Evolutionary conservation across 2,797 vertebrate species (phyloP).

Genomic region (Ctenopoma multispine): DNA sequence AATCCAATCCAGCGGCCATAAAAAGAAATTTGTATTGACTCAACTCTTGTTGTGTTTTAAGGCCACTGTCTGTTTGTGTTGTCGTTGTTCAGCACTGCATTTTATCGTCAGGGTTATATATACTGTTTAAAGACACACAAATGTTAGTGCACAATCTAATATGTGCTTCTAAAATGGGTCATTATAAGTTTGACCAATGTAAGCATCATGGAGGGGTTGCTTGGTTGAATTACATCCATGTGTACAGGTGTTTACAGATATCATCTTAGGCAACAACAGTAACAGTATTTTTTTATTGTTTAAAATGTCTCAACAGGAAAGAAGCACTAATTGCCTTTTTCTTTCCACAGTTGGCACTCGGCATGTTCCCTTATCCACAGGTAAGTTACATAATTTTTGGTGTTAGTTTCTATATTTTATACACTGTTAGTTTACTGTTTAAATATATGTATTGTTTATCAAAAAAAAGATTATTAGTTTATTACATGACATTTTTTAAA

Average conservation of each 20-base stretch:
- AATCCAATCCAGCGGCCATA: neutral
- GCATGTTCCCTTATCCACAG: conserved; percentile 99
- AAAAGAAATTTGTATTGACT: neutral
- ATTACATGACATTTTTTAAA: neutral
- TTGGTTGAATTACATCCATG: neutral
- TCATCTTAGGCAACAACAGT: neutral
- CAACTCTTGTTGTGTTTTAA: neutral
- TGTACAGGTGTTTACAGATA: neutral
- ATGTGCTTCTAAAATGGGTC: neutral
- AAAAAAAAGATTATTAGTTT: no score
- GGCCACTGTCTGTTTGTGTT: neutral
- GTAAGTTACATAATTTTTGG: conserved; percentile 86
- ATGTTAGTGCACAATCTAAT: neutral
- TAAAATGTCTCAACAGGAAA: neutral
- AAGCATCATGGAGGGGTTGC: neutral
- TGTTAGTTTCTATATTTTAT: neutral
- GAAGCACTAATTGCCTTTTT: conserved; percentile 3
- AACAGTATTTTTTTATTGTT: neutral
- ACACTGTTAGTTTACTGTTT: no score
- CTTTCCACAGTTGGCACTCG: conserved; percentile 91
- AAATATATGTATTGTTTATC: no score
- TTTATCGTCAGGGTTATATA: neutral
- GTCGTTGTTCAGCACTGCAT: neutral
- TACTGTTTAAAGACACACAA: neutral
- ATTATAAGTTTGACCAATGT: neutral